Conservation (phyloP, 2,888 invertebrate genomes). For the Apodemia mormo region DNA sequence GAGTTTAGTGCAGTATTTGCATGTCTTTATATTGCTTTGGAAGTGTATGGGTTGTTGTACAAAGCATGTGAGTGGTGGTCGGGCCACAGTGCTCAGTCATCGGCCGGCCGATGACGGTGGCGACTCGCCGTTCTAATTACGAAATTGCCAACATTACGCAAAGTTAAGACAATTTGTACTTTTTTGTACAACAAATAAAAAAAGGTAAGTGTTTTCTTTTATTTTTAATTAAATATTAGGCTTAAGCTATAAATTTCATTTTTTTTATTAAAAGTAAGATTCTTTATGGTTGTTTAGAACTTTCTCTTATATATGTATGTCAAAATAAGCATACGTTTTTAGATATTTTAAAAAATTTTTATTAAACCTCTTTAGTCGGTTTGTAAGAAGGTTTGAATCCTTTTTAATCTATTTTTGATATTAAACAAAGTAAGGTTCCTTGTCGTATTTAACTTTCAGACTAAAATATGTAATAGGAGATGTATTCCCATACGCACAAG, state of each 20-base stretch:
- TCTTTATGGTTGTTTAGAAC: neutral
- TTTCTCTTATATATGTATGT: constrained; percentile 9
- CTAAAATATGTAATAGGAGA: too few species aligned
- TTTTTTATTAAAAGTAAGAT: neutral
- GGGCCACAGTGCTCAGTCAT: constrained; percentile 56
- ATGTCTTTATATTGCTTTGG: constrained; percentile 12
- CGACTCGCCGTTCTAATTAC: constrained; percentile 53
- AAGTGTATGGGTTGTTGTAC: constrained; percentile 9
- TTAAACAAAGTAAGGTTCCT: too few species aligned
- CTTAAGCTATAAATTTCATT: neutral
- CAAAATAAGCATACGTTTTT: constrained; percentile 2
- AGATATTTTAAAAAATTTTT: too few species aligned
- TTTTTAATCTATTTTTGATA: too few species aligned
- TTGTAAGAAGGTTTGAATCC: too few species aligned
- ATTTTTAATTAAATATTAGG: constrained; percentile 19
- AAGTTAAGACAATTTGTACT: constrained; percentile 25
- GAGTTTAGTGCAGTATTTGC: constrained; percentile 16
- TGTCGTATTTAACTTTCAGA: too few species aligned
- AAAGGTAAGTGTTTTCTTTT: constrained; percentile 35
- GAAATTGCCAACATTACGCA: constrained; percentile 16
- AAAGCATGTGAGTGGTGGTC: constrained; percentile 31
- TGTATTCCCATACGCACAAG: too few species aligned
- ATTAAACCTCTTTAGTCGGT: too few species aligned
- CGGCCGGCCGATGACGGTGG: constrained; percentile 58
- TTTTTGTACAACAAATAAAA: constrained; percentile 22